These are phyloP conservation scores for Poeciliopsis presidionis DNA, from an alignment of 2,797 vertebrate genomes.

Conservation along the genomic window DNA sequence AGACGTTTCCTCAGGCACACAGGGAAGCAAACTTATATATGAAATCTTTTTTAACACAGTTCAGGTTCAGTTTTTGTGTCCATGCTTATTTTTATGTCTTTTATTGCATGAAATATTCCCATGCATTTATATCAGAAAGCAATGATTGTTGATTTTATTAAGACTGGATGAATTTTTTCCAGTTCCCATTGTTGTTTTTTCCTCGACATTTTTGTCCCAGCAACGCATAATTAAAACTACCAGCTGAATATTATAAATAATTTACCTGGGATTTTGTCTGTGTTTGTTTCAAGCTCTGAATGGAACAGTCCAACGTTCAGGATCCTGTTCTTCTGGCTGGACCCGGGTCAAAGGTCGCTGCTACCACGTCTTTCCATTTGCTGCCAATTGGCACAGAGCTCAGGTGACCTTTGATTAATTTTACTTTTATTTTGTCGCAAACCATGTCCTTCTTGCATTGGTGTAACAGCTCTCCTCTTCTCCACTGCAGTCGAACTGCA, in stretches of 20 bases:
- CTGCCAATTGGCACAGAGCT: neutral
- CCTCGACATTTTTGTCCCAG: neutral
- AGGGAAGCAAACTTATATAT: too few species aligned
- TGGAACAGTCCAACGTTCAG: neutral
- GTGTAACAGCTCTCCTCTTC: neutral
- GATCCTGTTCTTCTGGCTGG: neutral
- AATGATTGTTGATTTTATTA: neutral
- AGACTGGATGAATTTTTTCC: neutral
- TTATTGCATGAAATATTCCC: neutral
- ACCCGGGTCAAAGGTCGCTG: neutral
- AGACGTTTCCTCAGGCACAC: neutral
- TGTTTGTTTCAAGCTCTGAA: neutral
- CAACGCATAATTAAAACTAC: neutral
- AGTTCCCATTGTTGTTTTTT: neutral
- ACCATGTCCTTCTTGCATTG: neutral
- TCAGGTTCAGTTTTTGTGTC: neutral
- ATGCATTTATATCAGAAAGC: neutral
- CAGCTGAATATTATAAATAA: neutral
- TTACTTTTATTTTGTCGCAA: neutral
- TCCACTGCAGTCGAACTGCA: neutral
- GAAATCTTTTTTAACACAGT: neutral
- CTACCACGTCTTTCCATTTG: neutral
- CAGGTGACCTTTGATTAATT: neutral
- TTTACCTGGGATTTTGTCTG: neutral
- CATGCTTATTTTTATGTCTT: neutral